phyloP scores from a whole-genome alignment of 2,888 invertebrate genomes.

The Augochlorella aurata region DNA sequence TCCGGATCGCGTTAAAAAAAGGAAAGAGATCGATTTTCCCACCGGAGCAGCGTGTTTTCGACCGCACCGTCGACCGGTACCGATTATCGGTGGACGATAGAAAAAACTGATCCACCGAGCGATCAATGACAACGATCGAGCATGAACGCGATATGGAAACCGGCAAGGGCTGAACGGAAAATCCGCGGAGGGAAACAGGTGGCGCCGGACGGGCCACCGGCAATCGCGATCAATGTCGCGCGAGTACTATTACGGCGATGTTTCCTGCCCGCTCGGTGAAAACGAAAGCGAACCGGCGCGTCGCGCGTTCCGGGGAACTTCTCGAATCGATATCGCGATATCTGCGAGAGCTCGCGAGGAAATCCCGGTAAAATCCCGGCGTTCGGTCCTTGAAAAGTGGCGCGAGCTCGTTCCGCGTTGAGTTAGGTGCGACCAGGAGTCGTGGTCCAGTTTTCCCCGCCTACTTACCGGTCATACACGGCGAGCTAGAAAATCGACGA shows the following conservation, averaged over 20 bases:
- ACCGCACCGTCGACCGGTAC: constrained; percentile 4
- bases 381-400: not conserved
- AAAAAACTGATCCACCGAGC: not conserved
- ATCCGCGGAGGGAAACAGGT: constrained; percentile 23
- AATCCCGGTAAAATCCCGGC: not conserved
- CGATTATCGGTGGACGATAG: not conserved
- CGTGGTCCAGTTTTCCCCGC: not conserved
- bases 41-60: constrained; percentile 29
- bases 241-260: not conserved
- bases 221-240: constrained; percentile 35
- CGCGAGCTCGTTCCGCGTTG: not conserved
- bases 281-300: constrained; percentile 30
- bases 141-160: no score
- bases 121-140: not conserved
- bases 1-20: not conserved
- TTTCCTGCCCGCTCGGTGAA: constrained; percentile 30
- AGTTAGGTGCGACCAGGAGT: constrained; percentile 1
- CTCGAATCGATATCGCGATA: constrained; percentile 35
- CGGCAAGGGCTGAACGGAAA: constrained; percentile 1
- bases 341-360: not conserved
- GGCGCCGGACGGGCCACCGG: not conserved
- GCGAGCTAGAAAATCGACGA: not conserved
- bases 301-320: constrained; percentile 23
- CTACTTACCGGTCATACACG: constrained; percentile 25
- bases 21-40: not conserved